phyloP scores from a whole-genome alignment of 2,797 vertebrate species.

The Helostoma temminkii region DNA sequence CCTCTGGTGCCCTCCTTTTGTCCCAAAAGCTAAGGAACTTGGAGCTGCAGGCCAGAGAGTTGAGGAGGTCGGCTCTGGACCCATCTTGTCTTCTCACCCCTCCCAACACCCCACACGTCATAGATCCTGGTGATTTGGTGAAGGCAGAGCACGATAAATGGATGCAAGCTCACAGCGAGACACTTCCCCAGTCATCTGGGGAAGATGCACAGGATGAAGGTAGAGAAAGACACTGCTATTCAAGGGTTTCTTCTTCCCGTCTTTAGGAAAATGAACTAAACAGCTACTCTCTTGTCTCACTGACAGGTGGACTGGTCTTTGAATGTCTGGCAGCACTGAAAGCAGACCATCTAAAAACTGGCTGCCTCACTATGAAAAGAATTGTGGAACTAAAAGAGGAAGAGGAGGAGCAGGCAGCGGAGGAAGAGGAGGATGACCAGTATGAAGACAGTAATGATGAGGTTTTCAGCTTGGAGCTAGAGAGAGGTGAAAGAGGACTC shows the following conservation, averaged over 20 bases:
- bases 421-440: conserved; percentile 44
- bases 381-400: conserved; percentile 65
- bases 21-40: conserved; percentile 76
- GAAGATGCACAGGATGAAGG: conserved; percentile 63
- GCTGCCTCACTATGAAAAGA: conserved; percentile 30
- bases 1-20: conserved; percentile 64
- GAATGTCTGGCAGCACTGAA: conserved; percentile 73
- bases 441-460: conserved; percentile 68
- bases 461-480: conserved; percentile 84
- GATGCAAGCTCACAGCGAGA: conserved; percentile 32
- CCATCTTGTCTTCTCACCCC: conserved; percentile 80
- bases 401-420: conserved; percentile 51
- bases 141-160: conserved; percentile 28
- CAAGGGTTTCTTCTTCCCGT: neutral
- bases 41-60: conserved; percentile 71
- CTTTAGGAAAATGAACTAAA: neutral
- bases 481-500: conserved; percentile 78
- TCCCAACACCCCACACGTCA: conserved; percentile 77
- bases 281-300: conserved; percentile 2
- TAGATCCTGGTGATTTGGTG: conserved; percentile 47
- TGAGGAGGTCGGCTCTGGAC: conserved; percentile 59
- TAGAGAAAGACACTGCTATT: conserved; percentile 13
- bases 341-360: conserved; percentile 46
- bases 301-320: conserved; percentile 66
- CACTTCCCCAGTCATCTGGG: conserved; percentile 18